Evolutionary conservation across 2,888 invertebrate species (phyloP), one percentile per base, ranked within the genome.

Genomic region (Apamea monoglypha): DNA sequence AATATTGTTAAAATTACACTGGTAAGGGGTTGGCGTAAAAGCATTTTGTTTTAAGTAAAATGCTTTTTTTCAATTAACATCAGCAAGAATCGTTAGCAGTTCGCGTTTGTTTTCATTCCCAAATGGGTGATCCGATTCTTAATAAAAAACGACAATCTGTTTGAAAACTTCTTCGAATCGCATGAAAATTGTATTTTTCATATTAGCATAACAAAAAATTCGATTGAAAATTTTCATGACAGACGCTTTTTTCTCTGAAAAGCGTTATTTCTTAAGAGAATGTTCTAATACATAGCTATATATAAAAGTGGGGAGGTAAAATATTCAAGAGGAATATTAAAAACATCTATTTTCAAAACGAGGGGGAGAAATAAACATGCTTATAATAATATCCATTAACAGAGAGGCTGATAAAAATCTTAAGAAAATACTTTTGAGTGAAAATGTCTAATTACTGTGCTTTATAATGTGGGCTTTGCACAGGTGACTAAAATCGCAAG

Each of bases 1-100:
- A 85, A 77, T 82, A 77, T 74, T 80, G 59, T 32, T 36, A 73
- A 64, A 82, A 85, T 85, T 78, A 74, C 18, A 59, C 69, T n/a
- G 69, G 71, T 61, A 81, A 80, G 53, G 68, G 81, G 64, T 63
- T 69, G 14, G 67, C 1, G n/a, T 86, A 21, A 87, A 87, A 61
- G 59, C 47, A 66, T 80, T 76, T 84, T 71, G 44, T 59, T 47
- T 61, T 25, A 44, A 29, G 50, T 68, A 53, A 63, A 32, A 40
- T 59, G n/a, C 80, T 66, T 44, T 32, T 66, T 44, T 66, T 71
- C 29, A 70, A 67, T 84, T 84, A 68, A 53, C 66, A 59, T 50
- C 8, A 50, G 36, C 47, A 79, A 29, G 14, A 61, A 32, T 59
- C 40, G 18, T 70, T 59, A 29, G 36, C 25, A 85, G n/a, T 44